Evolutionary conservation across 53 echinoderm and acorn worm genomes (phyloP).

Genomic region (Holothuria scabra): DNA sequence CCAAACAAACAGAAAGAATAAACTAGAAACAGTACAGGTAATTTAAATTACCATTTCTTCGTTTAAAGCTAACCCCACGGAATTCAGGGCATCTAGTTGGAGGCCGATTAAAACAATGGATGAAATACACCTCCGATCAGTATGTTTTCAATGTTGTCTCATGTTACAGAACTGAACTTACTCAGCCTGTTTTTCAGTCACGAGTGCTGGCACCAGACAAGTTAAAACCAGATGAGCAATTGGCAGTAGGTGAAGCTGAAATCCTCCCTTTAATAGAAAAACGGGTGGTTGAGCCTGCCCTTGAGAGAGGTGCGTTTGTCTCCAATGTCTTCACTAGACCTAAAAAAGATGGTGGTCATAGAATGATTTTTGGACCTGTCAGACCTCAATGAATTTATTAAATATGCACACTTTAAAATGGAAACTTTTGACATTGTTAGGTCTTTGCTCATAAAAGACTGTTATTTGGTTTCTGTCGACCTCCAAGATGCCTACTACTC

Average conservation of each 20-base stretch:
- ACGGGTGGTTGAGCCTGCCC: background rate
- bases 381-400: constrained; percentile 34
- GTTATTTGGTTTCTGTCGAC: constrained; percentile 74
- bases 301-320: constrained; percentile 13
- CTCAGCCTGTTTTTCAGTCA: too few relatives aligned
- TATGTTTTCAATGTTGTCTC: background rate
- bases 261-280: background rate
- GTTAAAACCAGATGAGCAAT: background rate
- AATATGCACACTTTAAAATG: constrained; percentile 3
- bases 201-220: background rate
- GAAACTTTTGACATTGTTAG: constrained; percentile 22
- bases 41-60: too few relatives aligned
- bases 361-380: constrained; percentile 54
- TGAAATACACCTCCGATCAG: background rate
- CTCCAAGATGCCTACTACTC: constrained; percentile 72
- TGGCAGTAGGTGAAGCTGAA: background rate
- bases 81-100: background rate
- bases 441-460: background rate
- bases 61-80: too few relatives aligned
- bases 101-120: constrained; percentile 6
- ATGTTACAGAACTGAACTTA: too few relatives aligned
- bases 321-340: constrained; percentile 65
- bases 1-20: too few relatives aligned
- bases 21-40: too few relatives aligned
- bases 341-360: constrained; percentile 55